Base-by-base conservation (phyloP, 2,797 vertebrate species). In the Peromyscus melanophrys region DNA sequence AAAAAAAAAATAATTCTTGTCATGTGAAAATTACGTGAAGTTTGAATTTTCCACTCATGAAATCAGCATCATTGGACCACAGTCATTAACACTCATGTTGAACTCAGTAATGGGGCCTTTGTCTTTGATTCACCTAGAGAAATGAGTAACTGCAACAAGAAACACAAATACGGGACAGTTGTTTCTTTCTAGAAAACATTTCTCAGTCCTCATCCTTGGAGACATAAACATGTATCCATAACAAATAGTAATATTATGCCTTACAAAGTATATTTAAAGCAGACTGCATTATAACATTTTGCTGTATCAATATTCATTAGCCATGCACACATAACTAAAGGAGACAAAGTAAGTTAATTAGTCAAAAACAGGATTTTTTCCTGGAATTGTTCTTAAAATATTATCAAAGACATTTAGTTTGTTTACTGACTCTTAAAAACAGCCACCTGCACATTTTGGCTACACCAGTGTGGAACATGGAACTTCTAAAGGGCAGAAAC, bases 361-460 rank as follows among this genome's bases (percentile, higher is more conserved):
- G 43, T 65, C 37, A 69, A 87, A 75, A 82, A 17, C 14, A 77
- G 57, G 49, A 0, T 49, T 55, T 85, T 89, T 10, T 96, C 1
- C 10, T 92, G 34, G 25, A 96, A 82, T 49, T 49, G 76, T 14
- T 1, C 43, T 95, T 90, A 86, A 94, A 94, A 92, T 23, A 87
- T 65, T 89, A 83, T 55, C 46, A 81, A 81, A 93, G 73, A 73
- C n/a, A 93, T 40, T 89, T 52, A 63, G 6, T 57, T 86, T 89
- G 69, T 83, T 92, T 95, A 73, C 40, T 73, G 46, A 92, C 59
- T 89, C 91, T 46, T 75, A 19, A 76, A 69, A 88, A 82, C 25
- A 88, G 27, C n/a, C 71, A 94, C 78, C 19, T 89, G 25, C 13
- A 75, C 10, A 93, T 82, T 94, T 94, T 67, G 65, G 57, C 37